These are phyloP conservation scores for Todiramphus saurophagus DNA, from an alignment of 2,113 vertebrate genomes.

Conservation along the genomic window DNA sequence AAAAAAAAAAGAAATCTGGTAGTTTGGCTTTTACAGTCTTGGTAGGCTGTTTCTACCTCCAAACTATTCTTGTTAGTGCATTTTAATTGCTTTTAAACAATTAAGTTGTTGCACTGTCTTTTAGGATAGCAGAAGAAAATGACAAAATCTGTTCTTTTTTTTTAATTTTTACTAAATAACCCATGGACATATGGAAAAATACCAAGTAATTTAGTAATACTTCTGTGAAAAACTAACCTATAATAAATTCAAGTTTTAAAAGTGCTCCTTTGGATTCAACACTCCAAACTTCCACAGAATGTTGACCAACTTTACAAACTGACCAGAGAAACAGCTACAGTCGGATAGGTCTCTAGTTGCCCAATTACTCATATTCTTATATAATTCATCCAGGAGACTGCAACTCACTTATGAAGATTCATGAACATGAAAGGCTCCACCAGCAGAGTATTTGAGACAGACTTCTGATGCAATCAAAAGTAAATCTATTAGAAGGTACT, in stretches of 20 bases:
- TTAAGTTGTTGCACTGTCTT: background rate
- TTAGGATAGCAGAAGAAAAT: background rate
- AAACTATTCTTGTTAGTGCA: background rate
- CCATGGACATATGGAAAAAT: background rate
- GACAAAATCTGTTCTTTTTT: background rate
- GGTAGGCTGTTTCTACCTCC: background rate
- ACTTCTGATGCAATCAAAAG: background rate
- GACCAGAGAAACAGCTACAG: background rate
- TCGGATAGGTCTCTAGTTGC: background rate
- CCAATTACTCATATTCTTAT: background rate
- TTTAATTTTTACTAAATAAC: background rate
- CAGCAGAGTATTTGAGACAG: background rate
- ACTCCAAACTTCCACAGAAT: background rate
- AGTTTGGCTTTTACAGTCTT: background rate
- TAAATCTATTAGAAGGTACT: background rate
- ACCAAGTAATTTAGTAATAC: background rate
- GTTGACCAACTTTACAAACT: background rate
- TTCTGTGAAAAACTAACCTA: background rate
- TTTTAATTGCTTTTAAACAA: background rate
- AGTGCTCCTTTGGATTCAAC: background rate
- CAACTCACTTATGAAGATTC: background rate
- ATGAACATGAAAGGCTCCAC: background rate
- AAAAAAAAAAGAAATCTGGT: too few species aligned
- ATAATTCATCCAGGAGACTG: background rate
- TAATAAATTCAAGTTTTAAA: background rate